Conservation (phyloP, 2,797 vertebrate species). For the Siniperca undulata region DNA sequence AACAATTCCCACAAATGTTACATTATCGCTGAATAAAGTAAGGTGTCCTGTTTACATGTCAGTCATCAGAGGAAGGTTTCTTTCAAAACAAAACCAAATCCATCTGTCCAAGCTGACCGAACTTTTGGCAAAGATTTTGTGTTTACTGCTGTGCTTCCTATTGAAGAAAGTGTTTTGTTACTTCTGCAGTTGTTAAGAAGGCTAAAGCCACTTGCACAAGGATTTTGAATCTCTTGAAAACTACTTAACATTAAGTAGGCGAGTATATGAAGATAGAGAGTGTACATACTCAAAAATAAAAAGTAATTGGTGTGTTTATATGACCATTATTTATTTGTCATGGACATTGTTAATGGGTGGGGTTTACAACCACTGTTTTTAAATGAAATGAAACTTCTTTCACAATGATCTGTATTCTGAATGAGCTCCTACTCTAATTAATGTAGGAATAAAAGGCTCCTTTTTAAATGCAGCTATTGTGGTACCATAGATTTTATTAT, state of each 20-base stretch:
- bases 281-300: background rate
- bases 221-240: background rate
- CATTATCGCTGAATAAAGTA: background rate
- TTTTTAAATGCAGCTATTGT: background rate
- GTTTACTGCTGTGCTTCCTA: constrained; percentile 4
- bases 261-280: background rate
- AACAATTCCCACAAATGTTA: background rate
- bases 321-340: background rate
- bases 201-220: background rate
- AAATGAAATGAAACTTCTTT: background rate
- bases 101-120: background rate
- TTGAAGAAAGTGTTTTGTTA: constrained; percentile 9
- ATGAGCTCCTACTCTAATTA: background rate
- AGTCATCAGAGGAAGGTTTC: background rate
- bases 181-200: constrained; percentile 1
- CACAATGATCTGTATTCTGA: background rate
- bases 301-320: background rate
- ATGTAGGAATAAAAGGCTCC: background rate
- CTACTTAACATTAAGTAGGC: background rate
- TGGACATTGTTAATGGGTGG: background rate
- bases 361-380: background rate
- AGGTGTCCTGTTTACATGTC: background rate
- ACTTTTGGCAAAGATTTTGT: background rate
- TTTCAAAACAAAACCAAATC: constrained; percentile 3
- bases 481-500: background rate